Evolutionary conservation across 2,888 invertebrate genomes (phyloP).

Genomic region (Galeruca laticollis): DNA sequence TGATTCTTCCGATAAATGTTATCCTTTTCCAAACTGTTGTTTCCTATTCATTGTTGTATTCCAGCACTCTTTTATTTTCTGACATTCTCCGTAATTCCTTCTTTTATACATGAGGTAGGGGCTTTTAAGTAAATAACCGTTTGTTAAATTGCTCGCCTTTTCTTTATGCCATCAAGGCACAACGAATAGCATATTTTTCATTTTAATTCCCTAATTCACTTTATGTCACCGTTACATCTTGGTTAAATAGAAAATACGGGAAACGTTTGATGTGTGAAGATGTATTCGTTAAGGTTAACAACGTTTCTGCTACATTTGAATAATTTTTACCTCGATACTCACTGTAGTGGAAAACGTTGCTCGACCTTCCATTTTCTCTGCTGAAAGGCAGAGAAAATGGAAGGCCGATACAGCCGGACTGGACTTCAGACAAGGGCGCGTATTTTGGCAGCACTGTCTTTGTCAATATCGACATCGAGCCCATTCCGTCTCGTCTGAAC

Average conservation of each 20-base stretch:
- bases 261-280: too few relatives aligned
- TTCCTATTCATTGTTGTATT: conserved; percentile 47
- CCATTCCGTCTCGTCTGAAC: too few relatives aligned
- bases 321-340: too few relatives aligned
- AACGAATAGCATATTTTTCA: conserved; percentile 32
- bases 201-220: neutral
- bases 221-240: neutral
- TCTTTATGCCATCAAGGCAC: conserved; percentile 23
- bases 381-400: too few relatives aligned
- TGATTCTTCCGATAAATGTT: conserved; percentile 51
- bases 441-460: too few relatives aligned
- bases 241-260: neutral
- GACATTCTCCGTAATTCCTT: conserved; percentile 46
- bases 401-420: too few relatives aligned
- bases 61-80: conserved; percentile 45
- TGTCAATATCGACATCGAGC: too few relatives aligned
- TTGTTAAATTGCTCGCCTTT: conserved; percentile 44
- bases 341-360: too few relatives aligned
- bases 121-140: conserved; percentile 54
- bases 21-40: conserved; percentile 46
- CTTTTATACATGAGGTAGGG: conserved; percentile 50
- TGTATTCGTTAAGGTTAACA: too few relatives aligned
- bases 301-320: too few relatives aligned
- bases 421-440: too few relatives aligned
- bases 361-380: too few relatives aligned